Conservation (phyloP, 2,797 vertebrate genomes). For the Ataeniobius toweri region DNA sequence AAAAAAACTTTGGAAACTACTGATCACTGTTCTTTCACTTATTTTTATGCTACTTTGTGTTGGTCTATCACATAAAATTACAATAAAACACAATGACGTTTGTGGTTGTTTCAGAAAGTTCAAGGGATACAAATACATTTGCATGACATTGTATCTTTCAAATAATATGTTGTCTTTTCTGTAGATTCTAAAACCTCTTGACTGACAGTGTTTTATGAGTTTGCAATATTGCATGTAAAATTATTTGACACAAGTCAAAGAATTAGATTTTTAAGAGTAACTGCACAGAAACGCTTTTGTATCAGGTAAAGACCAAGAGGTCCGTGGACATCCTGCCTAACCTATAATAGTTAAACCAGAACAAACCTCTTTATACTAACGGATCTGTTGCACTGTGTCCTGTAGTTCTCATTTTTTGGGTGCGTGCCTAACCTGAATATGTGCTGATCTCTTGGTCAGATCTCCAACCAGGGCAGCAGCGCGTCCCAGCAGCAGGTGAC, state of each 20-base stretch:
- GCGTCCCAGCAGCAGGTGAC: constrained; percentile 32
- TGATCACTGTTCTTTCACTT: background rate
- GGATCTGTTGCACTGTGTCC: background rate
- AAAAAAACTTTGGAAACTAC: background rate
- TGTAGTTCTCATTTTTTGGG: constrained; percentile 4
- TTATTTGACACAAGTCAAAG: background rate
- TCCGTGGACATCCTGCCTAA: background rate
- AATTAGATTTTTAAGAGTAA: background rate
- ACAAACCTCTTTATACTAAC: constrained; percentile 4
- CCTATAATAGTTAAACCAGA: constrained; percentile 2
- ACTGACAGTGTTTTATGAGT: no score
- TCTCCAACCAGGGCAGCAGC: constrained; percentile 8
- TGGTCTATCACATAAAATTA: background rate
- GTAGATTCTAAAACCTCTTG: no score
- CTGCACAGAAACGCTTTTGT: background rate
- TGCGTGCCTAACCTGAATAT: constrained; percentile 18
- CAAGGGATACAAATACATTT: background rate
- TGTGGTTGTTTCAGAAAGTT: background rate
- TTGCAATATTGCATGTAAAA: background rate
- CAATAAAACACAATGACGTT: background rate
- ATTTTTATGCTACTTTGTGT: background rate
- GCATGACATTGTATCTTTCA: background rate
- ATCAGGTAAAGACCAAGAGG: background rate
- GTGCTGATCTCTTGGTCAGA: constrained; percentile 43
- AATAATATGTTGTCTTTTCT: no score